Conservation (phyloP, 2,888 invertebrate species). For the Acleris sparsana region DNA sequence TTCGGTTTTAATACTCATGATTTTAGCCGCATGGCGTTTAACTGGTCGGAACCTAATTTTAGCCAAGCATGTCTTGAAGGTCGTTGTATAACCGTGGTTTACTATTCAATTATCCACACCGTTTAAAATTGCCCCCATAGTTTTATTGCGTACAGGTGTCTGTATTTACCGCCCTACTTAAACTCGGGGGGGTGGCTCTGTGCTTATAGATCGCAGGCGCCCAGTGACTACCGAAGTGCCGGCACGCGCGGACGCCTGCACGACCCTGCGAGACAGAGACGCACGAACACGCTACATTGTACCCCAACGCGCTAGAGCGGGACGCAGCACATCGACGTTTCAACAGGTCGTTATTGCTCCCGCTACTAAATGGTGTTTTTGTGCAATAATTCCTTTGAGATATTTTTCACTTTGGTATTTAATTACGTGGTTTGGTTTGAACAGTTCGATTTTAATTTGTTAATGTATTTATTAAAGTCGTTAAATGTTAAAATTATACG, state of each 20-base stretch:
- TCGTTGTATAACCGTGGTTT: background rate
- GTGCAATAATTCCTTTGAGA: constrained; percentile 71
- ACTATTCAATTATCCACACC: constrained; percentile 19
- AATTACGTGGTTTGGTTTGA: background rate
- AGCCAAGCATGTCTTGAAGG: no score
- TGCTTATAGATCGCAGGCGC: constrained; percentile 75
- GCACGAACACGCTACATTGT: constrained; percentile 50
- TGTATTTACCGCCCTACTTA: constrained; percentile 77
- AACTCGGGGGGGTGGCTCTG: constrained; percentile 56
- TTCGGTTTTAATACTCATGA: no score
- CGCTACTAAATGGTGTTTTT: constrained; percentile 75
- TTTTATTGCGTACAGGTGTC: constrained; percentile 64
- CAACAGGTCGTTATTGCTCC: constrained; percentile 82
- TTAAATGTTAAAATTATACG: background rate
- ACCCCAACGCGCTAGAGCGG: constrained; percentile 55
- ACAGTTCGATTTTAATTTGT: background rate
- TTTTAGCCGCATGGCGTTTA: no score
- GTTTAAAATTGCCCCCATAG: constrained; percentile 30
- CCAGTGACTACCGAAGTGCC: constrained; percentile 74
- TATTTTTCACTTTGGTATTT: constrained; percentile 36
- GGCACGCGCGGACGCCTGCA: constrained; percentile 71
- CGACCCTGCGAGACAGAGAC: constrained; percentile 57
- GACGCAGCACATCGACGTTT: constrained; percentile 65
- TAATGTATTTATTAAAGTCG: background rate
- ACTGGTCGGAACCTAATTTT: no score